phyloP scores from a whole-genome alignment of 1,140 invertebrate genomes.

The Saccostrea cuccullata region DNA sequence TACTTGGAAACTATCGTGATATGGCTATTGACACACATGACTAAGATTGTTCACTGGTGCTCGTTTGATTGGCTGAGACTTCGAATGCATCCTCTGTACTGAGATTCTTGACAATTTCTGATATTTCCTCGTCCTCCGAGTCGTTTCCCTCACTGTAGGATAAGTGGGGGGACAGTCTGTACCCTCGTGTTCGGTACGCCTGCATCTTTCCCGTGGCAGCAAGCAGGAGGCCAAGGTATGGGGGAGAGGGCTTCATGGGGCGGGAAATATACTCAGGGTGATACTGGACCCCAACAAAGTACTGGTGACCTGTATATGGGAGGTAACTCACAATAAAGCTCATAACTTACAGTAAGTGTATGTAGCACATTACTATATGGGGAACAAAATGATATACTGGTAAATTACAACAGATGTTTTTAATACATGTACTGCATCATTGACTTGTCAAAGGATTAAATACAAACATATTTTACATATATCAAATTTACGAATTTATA shows the following conservation, averaged over 20 bases:
- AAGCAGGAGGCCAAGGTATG: slow-evolving; percentile 95
- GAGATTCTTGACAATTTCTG: not conserved
- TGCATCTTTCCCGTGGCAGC: slow-evolving; percentile 71
- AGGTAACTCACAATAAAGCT: no score
- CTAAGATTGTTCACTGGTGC: not conserved
- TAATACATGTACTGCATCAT: no score
- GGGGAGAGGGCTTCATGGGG: slow-evolving; percentile 95
- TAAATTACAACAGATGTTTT: no score
- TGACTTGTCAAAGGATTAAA: no score
- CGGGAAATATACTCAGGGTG: slow-evolving; percentile 98
- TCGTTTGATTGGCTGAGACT: not conserved
- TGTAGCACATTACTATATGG: no score
- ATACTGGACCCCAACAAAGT: slow-evolving; percentile 97
- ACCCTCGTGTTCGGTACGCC: slow-evolving; percentile 65
- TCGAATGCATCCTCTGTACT: not conserved
- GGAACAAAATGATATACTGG: no score
- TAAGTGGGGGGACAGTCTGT: slow-evolving; percentile 71
- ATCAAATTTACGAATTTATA: no score
- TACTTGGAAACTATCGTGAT: not conserved
- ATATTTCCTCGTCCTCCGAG: slow-evolving; percentile 65
- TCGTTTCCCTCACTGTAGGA: slow-evolving; percentile 68
- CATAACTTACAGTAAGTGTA: no score
- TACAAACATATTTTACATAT: no score
- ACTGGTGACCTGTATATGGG: slow-evolving; percentile 86
- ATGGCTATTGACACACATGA: not conserved